A percentile compares a stretch with the other conserved stretches of the same genome.
Evolutionary conservation across 2,113 vertebrate genomes (phyloP).

Genomic region (Notiomystis cincta): DNA sequence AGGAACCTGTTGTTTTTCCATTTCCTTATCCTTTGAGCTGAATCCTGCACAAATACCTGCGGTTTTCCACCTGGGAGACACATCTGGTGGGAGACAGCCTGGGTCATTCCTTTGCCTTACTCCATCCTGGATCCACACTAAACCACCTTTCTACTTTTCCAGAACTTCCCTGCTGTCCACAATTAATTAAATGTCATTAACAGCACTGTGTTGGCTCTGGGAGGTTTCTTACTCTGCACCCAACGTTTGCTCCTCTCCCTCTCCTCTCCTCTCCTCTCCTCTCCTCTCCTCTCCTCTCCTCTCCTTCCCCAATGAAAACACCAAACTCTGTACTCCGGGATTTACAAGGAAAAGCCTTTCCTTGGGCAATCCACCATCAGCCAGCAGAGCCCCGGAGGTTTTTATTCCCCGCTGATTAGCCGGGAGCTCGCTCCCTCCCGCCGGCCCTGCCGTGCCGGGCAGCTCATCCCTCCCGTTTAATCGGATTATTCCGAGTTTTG

Average conservation of each 20-base stretch:
- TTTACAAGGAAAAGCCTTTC: neutral
- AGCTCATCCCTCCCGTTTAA: neutral
- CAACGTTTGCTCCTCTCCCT: neutral
- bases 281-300: too few relatives aligned
- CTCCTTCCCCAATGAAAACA: neutral
- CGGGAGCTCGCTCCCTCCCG: neutral
- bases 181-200: neutral
- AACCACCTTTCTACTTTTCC: neutral
- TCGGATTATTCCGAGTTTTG: neutral
- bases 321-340: neutral
- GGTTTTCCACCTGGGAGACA: neutral
- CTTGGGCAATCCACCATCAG: neutral
- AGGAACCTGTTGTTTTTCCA: neutral
- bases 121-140: neutral
- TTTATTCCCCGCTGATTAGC: neutral
- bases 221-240: neutral
- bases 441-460: neutral
- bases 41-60: neutral
- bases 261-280: rapidly evolving
- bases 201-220: neutral
- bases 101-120: neutral
- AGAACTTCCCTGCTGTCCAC: neutral
- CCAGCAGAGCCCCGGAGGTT: neutral
- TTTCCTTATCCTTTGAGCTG: neutral
- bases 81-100: neutral